Conservation (phyloP, 2,113 vertebrate species). For the Symphodus melops region DNA sequence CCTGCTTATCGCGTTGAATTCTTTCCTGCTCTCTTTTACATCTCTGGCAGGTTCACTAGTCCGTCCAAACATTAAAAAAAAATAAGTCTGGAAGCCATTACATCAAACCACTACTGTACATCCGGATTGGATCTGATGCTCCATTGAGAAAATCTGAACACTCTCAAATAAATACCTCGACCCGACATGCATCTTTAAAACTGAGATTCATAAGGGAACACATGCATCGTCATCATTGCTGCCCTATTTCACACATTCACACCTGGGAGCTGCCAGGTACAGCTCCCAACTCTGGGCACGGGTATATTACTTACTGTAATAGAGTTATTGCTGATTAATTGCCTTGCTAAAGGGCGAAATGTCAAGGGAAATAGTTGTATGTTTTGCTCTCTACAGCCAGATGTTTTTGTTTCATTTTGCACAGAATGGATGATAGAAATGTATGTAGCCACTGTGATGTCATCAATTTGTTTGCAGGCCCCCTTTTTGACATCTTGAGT, state of each 20-base stretch:
- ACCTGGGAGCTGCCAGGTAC: slow-evolving; percentile 40
- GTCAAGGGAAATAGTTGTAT: not conserved
- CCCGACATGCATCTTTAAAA: slow-evolving; percentile 1
- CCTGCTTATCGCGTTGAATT: not conserved
- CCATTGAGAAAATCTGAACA: not conserved
- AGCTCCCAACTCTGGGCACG: no score
- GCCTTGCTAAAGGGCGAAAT: slow-evolving; percentile 22
- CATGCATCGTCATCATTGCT: slow-evolving; percentile 13
- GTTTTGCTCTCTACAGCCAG: not conserved
- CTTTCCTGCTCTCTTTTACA: slow-evolving; percentile 2
- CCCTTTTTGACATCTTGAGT: not conserved
- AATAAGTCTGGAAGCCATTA: not conserved
- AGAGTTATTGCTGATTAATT: slow-evolving; percentile 27
- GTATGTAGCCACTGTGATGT: not conserved
- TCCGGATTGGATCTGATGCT: not conserved
- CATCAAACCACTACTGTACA: not conserved
- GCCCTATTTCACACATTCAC: slow-evolving; percentile 23
- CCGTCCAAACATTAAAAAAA: slow-evolving; percentile 1
- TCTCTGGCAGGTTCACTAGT: not conserved
- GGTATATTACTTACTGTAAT: slow-evolving; percentile 18
- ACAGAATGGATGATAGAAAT: not conserved
- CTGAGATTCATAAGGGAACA: not conserved
- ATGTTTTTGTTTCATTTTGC: not conserved
- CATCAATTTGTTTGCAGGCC: not conserved
- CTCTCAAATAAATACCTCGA: not conserved